These are phyloP conservation scores for Eupithecia dodoneata DNA, from an alignment of 2,888 invertebrate genomes.

Conservation along the genomic window DNA sequence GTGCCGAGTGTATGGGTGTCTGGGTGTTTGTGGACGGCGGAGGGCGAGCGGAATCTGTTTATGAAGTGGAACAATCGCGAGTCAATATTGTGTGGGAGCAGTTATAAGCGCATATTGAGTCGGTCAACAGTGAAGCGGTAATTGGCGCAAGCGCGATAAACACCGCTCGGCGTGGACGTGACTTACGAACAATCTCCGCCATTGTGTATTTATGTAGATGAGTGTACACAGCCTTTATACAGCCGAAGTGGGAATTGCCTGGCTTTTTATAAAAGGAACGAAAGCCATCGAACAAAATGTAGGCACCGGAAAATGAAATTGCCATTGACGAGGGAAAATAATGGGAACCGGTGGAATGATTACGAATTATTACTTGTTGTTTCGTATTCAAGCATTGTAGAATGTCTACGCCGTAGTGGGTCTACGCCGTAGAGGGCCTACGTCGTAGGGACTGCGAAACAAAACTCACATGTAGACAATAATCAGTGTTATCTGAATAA, in stretches of 20 bases:
- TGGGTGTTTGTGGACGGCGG: background rate
- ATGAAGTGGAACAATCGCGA: background rate
- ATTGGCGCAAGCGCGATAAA: conserved; percentile 22
- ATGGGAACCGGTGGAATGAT: background rate
- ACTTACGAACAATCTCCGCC: conserved; percentile 17
- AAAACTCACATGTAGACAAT: background rate
- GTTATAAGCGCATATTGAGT: background rate
- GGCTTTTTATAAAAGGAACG: conserved; percentile 7
- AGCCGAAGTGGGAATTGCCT: background rate
- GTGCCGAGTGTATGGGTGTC: background rate
- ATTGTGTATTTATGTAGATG: conserved; percentile 18
- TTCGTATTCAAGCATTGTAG: background rate
- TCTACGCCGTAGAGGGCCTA: background rate
- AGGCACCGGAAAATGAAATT: conserved; percentile 2
- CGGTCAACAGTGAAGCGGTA: conserved; percentile 11
- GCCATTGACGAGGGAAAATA: background rate
- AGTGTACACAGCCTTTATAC: conserved; percentile 8
- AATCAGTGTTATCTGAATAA: background rate
- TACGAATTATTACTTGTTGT: background rate
- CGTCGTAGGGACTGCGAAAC: background rate
- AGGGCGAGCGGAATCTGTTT: background rate
- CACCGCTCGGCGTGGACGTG: conserved; percentile 5
- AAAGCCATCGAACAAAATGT: conserved; percentile 5
- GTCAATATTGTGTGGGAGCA: conserved; percentile 2
- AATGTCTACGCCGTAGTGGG: background rate